Percentiles rank a stretch among this genome's conserved stretches.
These are phyloP conservation scores for Epinotia nisella DNA, from an alignment of 2,888 invertebrate species.

Conservation along the genomic window DNA sequence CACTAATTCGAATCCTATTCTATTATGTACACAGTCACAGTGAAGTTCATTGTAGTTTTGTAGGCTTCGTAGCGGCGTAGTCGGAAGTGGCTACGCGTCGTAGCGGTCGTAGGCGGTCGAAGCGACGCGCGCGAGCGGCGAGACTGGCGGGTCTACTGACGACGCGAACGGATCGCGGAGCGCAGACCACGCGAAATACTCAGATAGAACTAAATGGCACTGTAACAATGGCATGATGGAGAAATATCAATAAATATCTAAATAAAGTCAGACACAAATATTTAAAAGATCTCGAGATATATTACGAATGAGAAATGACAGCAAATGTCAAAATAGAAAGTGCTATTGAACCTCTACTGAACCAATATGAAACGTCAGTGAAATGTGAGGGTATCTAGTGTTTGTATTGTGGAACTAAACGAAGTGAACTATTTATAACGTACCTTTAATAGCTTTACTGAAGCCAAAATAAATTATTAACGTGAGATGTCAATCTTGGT, in stretches of 20 bases:
- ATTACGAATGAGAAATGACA: not conserved
- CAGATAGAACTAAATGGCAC: conserved; percentile 50
- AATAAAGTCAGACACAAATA: not conserved
- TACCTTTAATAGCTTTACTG: no score
- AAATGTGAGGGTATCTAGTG: not conserved
- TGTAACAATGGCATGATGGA: not conserved
- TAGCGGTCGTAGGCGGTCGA: conserved; percentile 68
- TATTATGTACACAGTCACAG: conserved; percentile 63
- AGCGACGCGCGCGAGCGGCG: conserved; percentile 71
- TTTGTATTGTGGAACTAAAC: no score
- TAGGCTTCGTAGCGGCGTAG: conserved; percentile 62
- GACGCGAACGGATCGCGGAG: conserved; percentile 69
- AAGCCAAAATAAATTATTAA: not conserved
- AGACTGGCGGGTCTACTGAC: conserved; percentile 71
- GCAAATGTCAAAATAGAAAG: not conserved
- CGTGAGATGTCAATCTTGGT: not conserved
- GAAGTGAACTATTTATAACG: no score
- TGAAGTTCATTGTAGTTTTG: conserved; percentile 55
- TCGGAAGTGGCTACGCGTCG: conserved; percentile 59
- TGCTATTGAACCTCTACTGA: not conserved
- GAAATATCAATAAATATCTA: not conserved
- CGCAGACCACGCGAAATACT: conserved; percentile 59
- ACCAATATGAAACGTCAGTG: not conserved
- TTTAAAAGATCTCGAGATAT: not conserved
- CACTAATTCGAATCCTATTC: conserved; percentile 52